Conservation (phyloP, 2,797 vertebrate genomes). For the Hydrolagus colliei region DNA sequence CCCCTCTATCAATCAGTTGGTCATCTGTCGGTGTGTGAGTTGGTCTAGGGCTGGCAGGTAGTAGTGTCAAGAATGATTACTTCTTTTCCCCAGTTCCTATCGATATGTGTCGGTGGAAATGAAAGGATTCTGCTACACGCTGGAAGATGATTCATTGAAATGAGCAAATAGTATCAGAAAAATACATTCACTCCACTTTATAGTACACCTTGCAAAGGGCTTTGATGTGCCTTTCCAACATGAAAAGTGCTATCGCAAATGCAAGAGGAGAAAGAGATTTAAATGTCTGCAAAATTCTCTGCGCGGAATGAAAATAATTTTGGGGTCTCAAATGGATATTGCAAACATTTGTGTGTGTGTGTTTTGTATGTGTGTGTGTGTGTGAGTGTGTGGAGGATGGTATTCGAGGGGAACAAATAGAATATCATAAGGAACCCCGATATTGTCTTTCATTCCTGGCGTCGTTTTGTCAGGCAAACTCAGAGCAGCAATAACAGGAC, state of each 20-base stretch:
- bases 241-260: neutral
- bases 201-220: neutral
- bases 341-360: neutral
- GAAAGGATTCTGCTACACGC: neutral
- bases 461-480: neutral
- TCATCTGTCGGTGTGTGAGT: neutral
- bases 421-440: neutral
- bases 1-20: neutral
- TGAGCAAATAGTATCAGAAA: neutral
- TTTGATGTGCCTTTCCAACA: neutral
- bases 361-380: too few relatives aligned
- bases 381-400: too few relatives aligned
- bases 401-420: neutral
- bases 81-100: conserved; percentile 8
- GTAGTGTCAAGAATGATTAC: neutral
- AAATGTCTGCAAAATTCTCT: neutral
- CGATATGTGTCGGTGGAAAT: conserved; percentile 11
- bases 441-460: neutral
- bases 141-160: neutral
- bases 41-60: neutral
- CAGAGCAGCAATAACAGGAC: neutral
- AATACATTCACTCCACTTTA: neutral
- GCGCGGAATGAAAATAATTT: neutral
- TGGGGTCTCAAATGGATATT: neutral
- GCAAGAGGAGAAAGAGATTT: neutral